Conservation (phyloP, 2,888 invertebrate genomes). For the Branchipolynoe longqiensis region DNA sequence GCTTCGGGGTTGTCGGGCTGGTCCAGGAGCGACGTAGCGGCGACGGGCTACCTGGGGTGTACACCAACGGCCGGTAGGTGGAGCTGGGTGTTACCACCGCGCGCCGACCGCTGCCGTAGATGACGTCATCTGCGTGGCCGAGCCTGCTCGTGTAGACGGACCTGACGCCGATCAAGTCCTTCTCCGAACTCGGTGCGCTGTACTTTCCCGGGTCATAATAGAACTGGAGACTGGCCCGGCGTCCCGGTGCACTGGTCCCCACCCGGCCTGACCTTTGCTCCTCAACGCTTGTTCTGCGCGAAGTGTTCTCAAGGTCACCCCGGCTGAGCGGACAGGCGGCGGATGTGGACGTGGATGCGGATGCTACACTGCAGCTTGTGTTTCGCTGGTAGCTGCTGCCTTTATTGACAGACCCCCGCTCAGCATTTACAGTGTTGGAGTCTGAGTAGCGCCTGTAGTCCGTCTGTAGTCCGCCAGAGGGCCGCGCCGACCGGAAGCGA, state of each 20-base stretch:
- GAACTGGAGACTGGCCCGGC: slow-evolving; percentile 13
- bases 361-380: too few relatives aligned
- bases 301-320: too few relatives aligned
- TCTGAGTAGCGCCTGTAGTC: too few relatives aligned
- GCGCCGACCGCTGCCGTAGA: slow-evolving; percentile 6
- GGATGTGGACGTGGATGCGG: too few relatives aligned
- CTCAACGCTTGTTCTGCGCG: too few relatives aligned
- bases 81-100: not conserved
- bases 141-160: slow-evolving; percentile 20
- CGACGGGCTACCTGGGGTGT: slow-evolving; percentile 34
- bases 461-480: too few relatives aligned
- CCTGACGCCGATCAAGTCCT: slow-evolving; percentile 16
- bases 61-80: slow-evolving; percentile 38
- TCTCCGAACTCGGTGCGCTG: not conserved
- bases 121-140: not conserved
- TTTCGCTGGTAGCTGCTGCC: too few relatives aligned
- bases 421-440: too few relatives aligned
- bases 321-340: too few relatives aligned
- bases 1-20: not conserved
- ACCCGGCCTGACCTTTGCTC: too few relatives aligned
- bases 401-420: too few relatives aligned
- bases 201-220: slow-evolving; percentile 16
- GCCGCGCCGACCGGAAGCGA: too few relatives aligned
- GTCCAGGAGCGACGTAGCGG: slow-evolving; percentile 2
- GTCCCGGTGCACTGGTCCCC: not conserved